phyloP scores from a whole-genome alignment of 2,888 invertebrate genomes.

The Pollenia amentaria region DNA sequence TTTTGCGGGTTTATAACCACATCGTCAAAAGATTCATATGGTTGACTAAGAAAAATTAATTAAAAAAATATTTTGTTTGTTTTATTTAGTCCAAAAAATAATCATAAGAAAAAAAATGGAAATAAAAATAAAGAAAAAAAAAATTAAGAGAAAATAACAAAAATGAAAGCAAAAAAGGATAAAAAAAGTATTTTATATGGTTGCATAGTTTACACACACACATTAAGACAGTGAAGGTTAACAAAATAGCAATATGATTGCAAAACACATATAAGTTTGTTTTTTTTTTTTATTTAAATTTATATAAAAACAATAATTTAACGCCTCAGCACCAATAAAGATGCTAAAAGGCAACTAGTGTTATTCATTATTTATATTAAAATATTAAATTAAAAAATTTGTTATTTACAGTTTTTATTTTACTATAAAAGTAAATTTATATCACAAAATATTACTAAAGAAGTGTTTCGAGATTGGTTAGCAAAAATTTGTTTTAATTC shows the following conservation, averaged over 20 bases:
- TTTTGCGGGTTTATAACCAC: slow-evolving; percentile 63
- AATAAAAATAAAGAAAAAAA: background rate
- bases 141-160: background rate
- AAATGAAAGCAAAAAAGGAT: background rate
- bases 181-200: slow-evolving; percentile 42
- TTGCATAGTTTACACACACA: slow-evolving; percentile 39
- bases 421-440: too few relatives aligned
- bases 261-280: background rate
- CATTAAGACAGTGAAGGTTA: background rate
- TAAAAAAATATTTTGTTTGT: slow-evolving; percentile 68
- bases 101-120: too few relatives aligned
- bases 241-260: background rate
- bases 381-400: too few relatives aligned
- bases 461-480: too few relatives aligned
- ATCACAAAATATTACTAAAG: too few relatives aligned
- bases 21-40: slow-evolving; percentile 68
- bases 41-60: slow-evolving; percentile 69
- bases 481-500: too few relatives aligned
- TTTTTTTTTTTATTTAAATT: too few relatives aligned
- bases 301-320: too few relatives aligned
- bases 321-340: too few relatives aligned
- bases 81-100: slow-evolving; percentile 41
- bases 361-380: too few relatives aligned
- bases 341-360: too few relatives aligned
- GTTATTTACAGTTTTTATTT: too few relatives aligned